These are phyloP conservation scores for Pteruthius melanotis DNA, from an alignment of 2,113 vertebrate genomes.

Conservation along the genomic window DNA sequence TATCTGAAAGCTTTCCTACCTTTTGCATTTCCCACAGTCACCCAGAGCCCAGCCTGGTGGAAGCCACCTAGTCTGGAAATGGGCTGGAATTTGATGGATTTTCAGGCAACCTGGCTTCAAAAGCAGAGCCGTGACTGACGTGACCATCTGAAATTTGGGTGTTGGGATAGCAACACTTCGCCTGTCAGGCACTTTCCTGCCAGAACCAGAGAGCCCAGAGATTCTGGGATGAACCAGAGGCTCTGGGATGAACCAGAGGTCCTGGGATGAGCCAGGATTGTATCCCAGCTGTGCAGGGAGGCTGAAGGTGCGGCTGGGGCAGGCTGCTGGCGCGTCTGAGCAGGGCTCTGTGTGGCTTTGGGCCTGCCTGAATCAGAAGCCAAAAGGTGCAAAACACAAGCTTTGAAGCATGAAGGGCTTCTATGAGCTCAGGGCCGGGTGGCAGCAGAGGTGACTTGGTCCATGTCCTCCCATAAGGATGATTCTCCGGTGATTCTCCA, in stretches of 20 bases:
- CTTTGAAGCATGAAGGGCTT: not conserved
- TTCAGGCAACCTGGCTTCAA: not conserved
- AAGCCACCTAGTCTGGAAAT: not conserved
- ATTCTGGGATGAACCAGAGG: not conserved
- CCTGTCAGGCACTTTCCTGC: not conserved
- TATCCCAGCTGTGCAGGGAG: not conserved
- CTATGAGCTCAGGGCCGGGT: not conserved
- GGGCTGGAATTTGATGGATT: not conserved
- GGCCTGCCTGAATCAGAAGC: not conserved
- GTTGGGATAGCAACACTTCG: not conserved
- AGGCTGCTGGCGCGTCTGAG: accelerated
- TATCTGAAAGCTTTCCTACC: too few species aligned
- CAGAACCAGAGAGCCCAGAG: not conserved
- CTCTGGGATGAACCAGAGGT: not conserved
- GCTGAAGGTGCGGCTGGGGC: not conserved
- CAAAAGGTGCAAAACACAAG: not conserved
- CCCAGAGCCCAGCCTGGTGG: too few species aligned
- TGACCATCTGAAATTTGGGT: too few species aligned
- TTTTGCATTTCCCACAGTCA: too few species aligned
- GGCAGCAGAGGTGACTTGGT: not conserved
- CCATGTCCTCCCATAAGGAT: not conserved
- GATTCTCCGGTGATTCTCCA: not conserved
- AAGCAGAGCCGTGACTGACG: too few species aligned
- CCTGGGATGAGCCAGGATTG: not conserved
- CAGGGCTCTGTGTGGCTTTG: not conserved